Evolutionary conservation across 1,140 invertebrate genomes (phyloP), one percentile per base, ranked within the genome.

Genomic region (Solenopsis invicta): DNA sequence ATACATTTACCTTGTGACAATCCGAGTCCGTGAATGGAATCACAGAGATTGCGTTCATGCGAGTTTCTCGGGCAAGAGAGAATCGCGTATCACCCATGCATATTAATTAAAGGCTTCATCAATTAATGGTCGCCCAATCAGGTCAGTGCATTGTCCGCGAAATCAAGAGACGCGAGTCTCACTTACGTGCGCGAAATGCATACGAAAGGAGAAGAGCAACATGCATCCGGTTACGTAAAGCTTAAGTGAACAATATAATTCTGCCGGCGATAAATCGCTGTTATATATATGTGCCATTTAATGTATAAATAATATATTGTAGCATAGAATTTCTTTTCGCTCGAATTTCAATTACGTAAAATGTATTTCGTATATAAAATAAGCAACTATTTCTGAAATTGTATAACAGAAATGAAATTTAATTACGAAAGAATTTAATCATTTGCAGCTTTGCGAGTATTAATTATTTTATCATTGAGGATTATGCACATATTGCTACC

Each of bases 51-150:
- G 72, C 52, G 77, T 61, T 24, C 48, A 41, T 16, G 12, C 45
- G 61, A 24, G 56, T 41, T 64, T 18, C 56, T 76, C 76, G 24
- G 6, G 13, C 24, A 2, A 75, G n/a, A 48, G n/a, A 48, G 16
- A 21, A 56, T 41, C n/a, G 64, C 37, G 21, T 45, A 12, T 61
- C 1, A 54, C 12, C 61, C 21, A n/a, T 56, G 78, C 59, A 67
- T 89, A 88, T 89, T 88, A 89, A 89, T 89, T 89, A 77, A 89
- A 75, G 29, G 21, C 21, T 6, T 6, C 86, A 45, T 88, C 88
- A 85, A 88, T 89, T 89, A 88, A 89, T 61, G 67, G 59, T 37
- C 64, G 21, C 6, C 71, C 67, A 85, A 89, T 89, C 74, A 21
- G 80, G 75, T 80, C 88, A 62, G 4, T 34, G 67, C 74, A 69